Percentiles rank a stretch among this genome's conserved stretches.
Evolutionary conservation across 2,113 vertebrate species (phyloP).

Genomic region (Phylloscopus whistleri): DNA sequence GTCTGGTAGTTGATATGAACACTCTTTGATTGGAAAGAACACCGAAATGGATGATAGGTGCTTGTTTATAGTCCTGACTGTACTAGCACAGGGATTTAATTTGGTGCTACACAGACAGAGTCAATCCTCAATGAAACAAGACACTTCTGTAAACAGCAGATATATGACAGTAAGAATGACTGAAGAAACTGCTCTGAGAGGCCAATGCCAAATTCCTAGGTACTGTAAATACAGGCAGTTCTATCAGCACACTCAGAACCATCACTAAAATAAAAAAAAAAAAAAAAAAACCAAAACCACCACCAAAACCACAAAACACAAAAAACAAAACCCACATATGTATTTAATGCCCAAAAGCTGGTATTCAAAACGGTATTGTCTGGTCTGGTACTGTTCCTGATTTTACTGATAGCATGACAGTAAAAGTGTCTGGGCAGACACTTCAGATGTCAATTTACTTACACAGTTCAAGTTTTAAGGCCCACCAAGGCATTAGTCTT

Average conservation of each 20-base stretch:
- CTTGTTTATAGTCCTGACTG: neutral
- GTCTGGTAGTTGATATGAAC: neutral
- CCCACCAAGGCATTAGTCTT: neutral
- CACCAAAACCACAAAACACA: too few relatives aligned
- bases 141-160: neutral
- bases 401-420: neutral
- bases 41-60: neutral
- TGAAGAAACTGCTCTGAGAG: neutral
- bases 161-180: neutral
- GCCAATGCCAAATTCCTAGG: rapidly evolving
- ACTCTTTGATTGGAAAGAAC: neutral
- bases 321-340: too few relatives aligned
- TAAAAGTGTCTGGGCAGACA: neutral
- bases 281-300: too few relatives aligned
- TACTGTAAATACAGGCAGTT: neutral
- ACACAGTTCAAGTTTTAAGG: neutral
- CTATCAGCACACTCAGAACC: neutral
- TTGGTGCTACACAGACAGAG: neutral
- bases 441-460: neutral
- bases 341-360: neutral
- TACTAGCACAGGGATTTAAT: neutral
- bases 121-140: neutral
- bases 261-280: neutral
- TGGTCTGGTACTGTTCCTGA: neutral
- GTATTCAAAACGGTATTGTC: neutral